Evolutionary conservation across 2,888 invertebrate genomes (phyloP), one percentile per base, ranked within the genome.

Genomic region (Pachycephus smyrnensis): DNA sequence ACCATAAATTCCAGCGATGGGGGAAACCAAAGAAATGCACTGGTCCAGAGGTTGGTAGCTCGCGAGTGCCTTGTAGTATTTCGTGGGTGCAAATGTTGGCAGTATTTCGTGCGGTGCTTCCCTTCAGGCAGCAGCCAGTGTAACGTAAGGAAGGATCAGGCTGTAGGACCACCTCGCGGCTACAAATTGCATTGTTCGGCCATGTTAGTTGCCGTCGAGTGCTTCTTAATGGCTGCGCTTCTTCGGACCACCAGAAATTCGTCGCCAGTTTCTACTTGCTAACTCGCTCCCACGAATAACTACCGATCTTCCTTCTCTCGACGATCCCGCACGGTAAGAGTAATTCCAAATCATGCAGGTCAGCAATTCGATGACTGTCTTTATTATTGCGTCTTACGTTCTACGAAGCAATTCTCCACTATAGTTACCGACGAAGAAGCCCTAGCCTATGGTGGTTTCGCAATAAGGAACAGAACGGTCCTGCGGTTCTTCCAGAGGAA

Each of bases 401-500:
- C 40, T 40, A 15, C 33, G 33, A 33, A 33, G 40, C 40, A 15
- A 40, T 40, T 40, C 40, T 15, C 6, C 23, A 55, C 9, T 23
- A 55, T 55, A 23, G 23, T 55, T 55, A 55, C 55, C 0, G 23
- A 55, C 55, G 55, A 23, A 9, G 55, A 55, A 55, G 9, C 23
- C 55, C 23, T 55, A 55, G 55, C 55, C 55, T 55, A 55, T 15
- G 55, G 23, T 55, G 55, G 23, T 23, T 55, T 23, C 81, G 88
- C 87, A 90, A 89, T 89, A 88, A 89, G 89, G 88, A 89, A 89
- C 88, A 88, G 84, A 89, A 89, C 84, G 88, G 88, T 87, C 83
- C 86, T 90, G 89, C 86, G 89, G 90, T 89, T 85, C 2, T 23
- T 9, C 55, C 55, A 23, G 23, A 55, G 23, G 55, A 55, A 9